These are phyloP conservation scores for Eidolon dupreanum DNA, from an alignment of 2,797 vertebrate genomes.

Conservation along the genomic window DNA sequence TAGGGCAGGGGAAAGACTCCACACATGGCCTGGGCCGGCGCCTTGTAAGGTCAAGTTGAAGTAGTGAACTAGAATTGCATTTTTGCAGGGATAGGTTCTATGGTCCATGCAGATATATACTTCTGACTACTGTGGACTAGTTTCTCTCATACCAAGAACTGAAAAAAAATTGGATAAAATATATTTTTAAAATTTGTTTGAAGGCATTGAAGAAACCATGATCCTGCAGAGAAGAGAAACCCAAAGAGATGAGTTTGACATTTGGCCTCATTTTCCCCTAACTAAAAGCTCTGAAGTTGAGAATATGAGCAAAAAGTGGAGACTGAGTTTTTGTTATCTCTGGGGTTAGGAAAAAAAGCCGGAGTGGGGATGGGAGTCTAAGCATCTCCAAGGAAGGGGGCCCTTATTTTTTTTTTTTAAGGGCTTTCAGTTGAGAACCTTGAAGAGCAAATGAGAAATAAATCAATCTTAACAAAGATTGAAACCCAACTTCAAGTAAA, in stretches of 20 bases:
- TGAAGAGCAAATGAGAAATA: not conserved
- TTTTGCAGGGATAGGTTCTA: not conserved
- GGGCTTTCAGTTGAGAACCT: not conserved
- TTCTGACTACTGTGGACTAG: not conserved
- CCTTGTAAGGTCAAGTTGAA: not conserved
- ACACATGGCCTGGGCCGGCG: rapidly evolving
- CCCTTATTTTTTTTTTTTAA: not conserved
- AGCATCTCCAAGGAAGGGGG: not conserved
- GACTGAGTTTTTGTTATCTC: not conserved
- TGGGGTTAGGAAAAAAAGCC: not conserved
- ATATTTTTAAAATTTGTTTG: not conserved
- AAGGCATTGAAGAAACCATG: not conserved
- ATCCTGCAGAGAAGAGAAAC: not conserved
- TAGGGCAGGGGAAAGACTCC: not conserved
- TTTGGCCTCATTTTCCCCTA: not conserved
- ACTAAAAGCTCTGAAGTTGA: not conserved
- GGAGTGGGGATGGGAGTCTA: not conserved
- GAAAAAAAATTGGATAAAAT: not conserved
- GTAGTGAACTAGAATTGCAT: not conserved
- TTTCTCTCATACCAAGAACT: not conserved
- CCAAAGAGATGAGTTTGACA: not conserved
- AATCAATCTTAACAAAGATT: not conserved
- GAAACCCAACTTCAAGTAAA: not conserved
- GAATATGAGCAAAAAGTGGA: not conserved
- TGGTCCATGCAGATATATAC: not conserved